Evolutionary conservation across 2,113 vertebrate genomes (phyloP).

Genomic region (Aldabrachelys gigantea): DNA sequence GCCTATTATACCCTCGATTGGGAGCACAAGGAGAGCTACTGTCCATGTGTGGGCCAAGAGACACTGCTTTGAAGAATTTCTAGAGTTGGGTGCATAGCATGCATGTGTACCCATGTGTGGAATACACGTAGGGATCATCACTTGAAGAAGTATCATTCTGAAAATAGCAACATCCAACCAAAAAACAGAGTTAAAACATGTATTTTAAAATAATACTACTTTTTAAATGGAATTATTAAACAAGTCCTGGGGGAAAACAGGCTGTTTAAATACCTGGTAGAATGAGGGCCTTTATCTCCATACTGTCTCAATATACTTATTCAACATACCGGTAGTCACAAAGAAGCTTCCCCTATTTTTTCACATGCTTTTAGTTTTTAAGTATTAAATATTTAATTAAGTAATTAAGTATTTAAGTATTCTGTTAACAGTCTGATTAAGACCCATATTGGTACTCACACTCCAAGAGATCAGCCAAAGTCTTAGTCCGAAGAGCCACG

Average conservation of each 20-base stretch:
- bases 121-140: not conserved
- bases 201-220: not conserved
- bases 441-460: conserved; percentile 81
- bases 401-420: not conserved
- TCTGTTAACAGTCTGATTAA: not conserved
- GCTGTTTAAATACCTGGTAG: not conserved
- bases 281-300: not conserved
- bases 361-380: not conserved
- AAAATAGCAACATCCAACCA: not conserved
- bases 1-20: not conserved
- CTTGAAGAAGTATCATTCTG: not conserved
- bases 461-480: conserved; percentile 94
- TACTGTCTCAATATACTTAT: not conserved
- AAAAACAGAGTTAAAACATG: not conserved
- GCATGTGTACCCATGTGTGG: not conserved
- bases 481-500: conserved; percentile 94
- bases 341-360: not conserved
- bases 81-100: not conserved
- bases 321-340: not conserved
- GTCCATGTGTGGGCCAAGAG: not conserved
- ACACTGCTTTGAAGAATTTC: not conserved
- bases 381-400: not conserved
- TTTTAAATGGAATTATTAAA: conserved; percentile 26
- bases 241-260: not conserved
- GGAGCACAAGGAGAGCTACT: not conserved